Evolutionary conservation across 2,113 vertebrate genomes (phyloP), one percentile per base, ranked within the genome.

Genomic region (Bufo bufo): DNA sequence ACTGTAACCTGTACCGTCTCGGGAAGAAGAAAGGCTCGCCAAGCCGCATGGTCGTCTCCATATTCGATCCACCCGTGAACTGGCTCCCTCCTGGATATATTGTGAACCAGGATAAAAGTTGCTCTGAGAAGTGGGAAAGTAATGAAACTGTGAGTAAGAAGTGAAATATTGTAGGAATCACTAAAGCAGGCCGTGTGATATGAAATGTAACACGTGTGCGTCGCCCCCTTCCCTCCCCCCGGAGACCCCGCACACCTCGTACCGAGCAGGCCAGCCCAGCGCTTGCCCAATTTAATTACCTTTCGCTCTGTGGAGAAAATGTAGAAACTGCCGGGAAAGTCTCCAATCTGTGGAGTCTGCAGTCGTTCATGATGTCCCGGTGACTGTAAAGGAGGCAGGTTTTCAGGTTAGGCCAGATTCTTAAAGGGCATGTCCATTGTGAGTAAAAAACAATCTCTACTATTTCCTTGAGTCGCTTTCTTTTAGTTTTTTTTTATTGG

Each of bases 11-110:
- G 85, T 99, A 99, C 91, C 98, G 98, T 45, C 95, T 99, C 93
- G 98, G 98, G 81, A 99, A 99, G 93, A 99, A 99, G 95, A 99
- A 98, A 87, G 98, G 98, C 0, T 96, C 99, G 33, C 98, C 98
- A 85, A 99, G 98, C 93, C 96, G 97, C 85, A 99, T 99, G 98
- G 98, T 99, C 92, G 98, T 99, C 56, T 99, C 98, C 1, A 99
- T 99, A 91, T 99, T 99, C 86, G 98, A 99, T 92, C 98, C 98
- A 47, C 98, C 98, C 0, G 98, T 99, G 59, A 99, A 99, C 90
- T 99, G 98, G 98, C 96, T 99, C 90, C 98, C 98, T 85, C 98
- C 98, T 65, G 98, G 97, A 77, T 99, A 99, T 52, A 86, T 96
- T 71, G 98, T 99, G 69, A 99, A 99, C 94, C 98, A 99, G 92